These are phyloP conservation scores for Drosophila repletoides DNA, from an alignment of 1,140 invertebrate species.

Conservation along the genomic window DNA sequence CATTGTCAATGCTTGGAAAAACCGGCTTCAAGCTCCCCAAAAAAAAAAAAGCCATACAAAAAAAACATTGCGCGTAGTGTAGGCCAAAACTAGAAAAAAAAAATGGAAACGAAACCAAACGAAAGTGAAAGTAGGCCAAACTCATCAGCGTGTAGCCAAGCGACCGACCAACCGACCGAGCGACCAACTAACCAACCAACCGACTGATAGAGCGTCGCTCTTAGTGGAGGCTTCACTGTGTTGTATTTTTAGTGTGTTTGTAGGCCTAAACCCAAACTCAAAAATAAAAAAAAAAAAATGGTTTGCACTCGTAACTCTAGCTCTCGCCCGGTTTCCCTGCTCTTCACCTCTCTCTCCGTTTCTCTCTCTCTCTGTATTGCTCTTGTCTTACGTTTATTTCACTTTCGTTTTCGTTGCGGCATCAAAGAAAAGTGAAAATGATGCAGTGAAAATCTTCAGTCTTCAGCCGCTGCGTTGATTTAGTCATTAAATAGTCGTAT, in stretches of 20 bases:
- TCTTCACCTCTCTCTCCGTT: neutral
- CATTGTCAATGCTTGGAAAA: constrained; percentile 67
- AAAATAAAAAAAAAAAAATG: neutral
- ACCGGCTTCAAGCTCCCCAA: constrained; percentile 48
- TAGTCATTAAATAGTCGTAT: constrained; percentile 48
- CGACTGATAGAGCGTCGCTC: constrained; percentile 18
- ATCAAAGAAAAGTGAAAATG: constrained; percentile 48
- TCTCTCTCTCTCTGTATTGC: neutral
- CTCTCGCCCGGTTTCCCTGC: neutral
- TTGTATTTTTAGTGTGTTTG: constrained; percentile 4
- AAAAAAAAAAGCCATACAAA: constrained; percentile 36
- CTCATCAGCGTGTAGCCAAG: constrained; percentile 70
- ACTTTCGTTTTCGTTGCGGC: constrained; percentile 44
- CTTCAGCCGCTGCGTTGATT: constrained; percentile 30
- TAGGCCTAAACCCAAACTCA: constrained; percentile 24
- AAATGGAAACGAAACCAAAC: constrained; percentile 45
- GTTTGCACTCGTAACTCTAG: constrained; percentile 14
- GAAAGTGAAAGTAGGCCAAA: constrained; percentile 79
- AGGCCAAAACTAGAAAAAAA: constrained; percentile 51
- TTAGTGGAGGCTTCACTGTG: constrained; percentile 15
- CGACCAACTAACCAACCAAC: no score
- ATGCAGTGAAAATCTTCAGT: constrained; percentile 42
- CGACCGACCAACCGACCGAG: no score
- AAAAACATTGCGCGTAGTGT: constrained; percentile 44
- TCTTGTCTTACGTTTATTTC: constrained; percentile 20